phyloP scores from a whole-genome alignment of 1,140 invertebrate species.

The Musca vetustissima region DNA sequence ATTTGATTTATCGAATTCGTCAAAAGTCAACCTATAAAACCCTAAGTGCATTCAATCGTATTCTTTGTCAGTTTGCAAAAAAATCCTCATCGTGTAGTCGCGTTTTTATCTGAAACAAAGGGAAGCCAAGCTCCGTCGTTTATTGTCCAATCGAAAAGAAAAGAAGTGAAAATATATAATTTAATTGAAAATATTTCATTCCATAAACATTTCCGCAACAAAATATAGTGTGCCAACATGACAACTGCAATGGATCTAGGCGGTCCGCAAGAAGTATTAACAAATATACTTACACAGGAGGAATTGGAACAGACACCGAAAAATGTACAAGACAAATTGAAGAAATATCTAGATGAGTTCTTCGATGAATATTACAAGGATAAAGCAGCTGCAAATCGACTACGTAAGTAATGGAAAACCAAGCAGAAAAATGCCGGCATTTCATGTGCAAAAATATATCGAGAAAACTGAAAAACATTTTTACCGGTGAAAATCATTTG shows the following conservation, averaged over 20 bases:
- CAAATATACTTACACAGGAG: constrained; percentile 38
- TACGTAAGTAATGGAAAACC: constrained; percentile 29
- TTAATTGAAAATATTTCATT: constrained; percentile 6
- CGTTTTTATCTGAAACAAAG: not conserved
- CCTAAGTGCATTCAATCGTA: too few relatives aligned
- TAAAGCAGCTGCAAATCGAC: constrained; percentile 58
- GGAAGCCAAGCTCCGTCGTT: not conserved
- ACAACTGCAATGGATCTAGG: constrained; percentile 41
- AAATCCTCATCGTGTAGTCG: constrained; percentile 15
- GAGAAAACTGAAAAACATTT: not conserved
- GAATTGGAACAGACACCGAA: constrained; percentile 45
- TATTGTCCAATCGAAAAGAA: not conserved
- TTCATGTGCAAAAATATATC: not conserved
- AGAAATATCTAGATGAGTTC: constrained; percentile 63
- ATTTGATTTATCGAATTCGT: too few relatives aligned
- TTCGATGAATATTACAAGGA: constrained; percentile 71
- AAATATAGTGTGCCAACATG: constrained; percentile 1
- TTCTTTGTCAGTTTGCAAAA: constrained; percentile 15
- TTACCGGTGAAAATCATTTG: constrained; percentile 7
- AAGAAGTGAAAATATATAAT: not conserved
- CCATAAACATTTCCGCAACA: constrained; percentile 1
- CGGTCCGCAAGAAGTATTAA: constrained; percentile 40
- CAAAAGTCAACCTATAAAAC: too few relatives aligned
- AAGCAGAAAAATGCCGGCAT: not conserved
- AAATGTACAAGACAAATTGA: constrained; percentile 60